Conservation (phyloP, 2,113 vertebrate genomes). For the Malurus elegans region DNA sequence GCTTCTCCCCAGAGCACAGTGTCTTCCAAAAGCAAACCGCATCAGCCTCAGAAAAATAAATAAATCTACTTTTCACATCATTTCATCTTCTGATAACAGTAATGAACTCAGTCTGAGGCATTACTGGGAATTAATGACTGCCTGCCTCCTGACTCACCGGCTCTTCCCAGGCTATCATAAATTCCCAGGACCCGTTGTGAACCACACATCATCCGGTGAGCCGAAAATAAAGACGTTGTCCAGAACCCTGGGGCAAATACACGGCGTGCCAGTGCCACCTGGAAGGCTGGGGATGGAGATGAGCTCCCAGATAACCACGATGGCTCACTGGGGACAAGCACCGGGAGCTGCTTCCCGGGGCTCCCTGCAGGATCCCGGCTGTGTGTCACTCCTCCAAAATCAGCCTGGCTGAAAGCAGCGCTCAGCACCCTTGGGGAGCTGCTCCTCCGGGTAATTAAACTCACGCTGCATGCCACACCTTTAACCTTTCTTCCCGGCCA, state of each 20-base stretch:
- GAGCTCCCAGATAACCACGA: not conserved
- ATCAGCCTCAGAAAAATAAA: constrained; percentile 28
- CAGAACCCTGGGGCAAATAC: not conserved
- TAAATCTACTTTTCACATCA: constrained; percentile 30
- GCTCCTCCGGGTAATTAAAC: not conserved
- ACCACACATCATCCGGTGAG: not conserved
- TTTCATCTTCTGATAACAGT: constrained; percentile 47
- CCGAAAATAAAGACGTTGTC: not conserved
- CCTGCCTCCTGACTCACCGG: constrained; percentile 28
- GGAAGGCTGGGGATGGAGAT: not conserved
- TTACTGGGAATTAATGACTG: constrained; percentile 58
- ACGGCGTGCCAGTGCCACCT: not conserved
- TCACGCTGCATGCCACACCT: not conserved
- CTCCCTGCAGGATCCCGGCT: not conserved
- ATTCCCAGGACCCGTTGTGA: not conserved
- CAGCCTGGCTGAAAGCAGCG: not conserved
- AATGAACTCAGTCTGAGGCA: constrained; percentile 32
- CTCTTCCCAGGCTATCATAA: constrained; percentile 5
- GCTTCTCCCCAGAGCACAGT: not conserved
- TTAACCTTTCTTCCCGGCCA: not conserved
- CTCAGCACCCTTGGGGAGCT: not conserved
- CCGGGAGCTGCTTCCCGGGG: not conserved
- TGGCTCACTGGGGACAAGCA: not conserved
- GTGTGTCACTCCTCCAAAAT: not conserved
- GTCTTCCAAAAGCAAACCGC: constrained; percentile 14